These are phyloP conservation scores for Ophion costatus DNA, from an alignment of 2,888 invertebrate species.

Conservation along the genomic window DNA sequence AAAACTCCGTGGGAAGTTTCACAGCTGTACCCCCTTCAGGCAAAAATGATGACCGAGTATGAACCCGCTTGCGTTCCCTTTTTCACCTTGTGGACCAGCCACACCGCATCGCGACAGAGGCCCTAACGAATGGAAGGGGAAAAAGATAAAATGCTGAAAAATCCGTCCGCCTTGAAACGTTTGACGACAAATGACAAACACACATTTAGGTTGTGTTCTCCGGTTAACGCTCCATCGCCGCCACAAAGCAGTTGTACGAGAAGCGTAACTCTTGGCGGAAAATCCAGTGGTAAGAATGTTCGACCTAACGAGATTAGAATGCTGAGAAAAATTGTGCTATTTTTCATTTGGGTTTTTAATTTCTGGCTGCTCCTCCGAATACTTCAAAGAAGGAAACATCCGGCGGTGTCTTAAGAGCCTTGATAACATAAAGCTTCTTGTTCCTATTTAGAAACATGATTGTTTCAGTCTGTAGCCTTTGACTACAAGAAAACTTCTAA, in stretches of 20 bases:
- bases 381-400: too few species aligned
- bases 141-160: constrained; percentile 16
- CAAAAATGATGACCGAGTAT: constrained; percentile 39
- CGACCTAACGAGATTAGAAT: not conserved
- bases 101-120: not conserved
- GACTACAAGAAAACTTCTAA: too few species aligned
- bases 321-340: not conserved
- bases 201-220: constrained; percentile 1
- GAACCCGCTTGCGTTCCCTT: constrained; percentile 22
- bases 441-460: too few species aligned
- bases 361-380: too few species aligned
- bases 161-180: constrained; percentile 49
- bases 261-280: too few species aligned
- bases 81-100: constrained; percentile 32
- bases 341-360: too few species aligned
- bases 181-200: constrained; percentile 47
- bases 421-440: too few species aligned
- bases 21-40: constrained; percentile 50
- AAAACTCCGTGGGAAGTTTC: constrained; percentile 15
- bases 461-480: too few species aligned
- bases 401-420: too few species aligned
- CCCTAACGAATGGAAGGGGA: constrained; percentile 9
- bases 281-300: not conserved
- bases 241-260: not conserved
- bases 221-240: constrained; percentile 4